Base-by-base conservation (phyloP, 2,113 vertebrate genomes). In the Gnathochromis pfefferi region DNA sequence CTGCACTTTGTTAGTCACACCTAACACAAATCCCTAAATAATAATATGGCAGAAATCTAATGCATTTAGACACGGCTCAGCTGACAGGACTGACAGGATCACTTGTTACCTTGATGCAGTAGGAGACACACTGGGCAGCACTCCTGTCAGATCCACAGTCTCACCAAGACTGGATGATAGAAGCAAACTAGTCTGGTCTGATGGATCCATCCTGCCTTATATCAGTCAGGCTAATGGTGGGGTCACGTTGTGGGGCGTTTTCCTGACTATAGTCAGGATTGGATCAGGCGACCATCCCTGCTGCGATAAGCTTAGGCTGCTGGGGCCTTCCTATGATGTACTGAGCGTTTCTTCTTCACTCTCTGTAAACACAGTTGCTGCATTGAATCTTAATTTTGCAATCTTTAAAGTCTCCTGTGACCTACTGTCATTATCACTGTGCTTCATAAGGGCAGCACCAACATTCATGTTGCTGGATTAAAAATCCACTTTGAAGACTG, bases 91-190 rank as follows among this genome's bases (percentile, higher is more conserved):
- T 63, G 58, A 19, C 28, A 11, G 28, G 3, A 0, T 63, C 58
- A 63, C 58, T 4, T 1, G 28, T 60, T 17, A 60, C 57, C 14
- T 0, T 3, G 14, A 31, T 28, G 23, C 54, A 57, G 54, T 0
- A 9, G 13, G 13, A 16, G 55, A 0, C 53, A 16, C 23, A 9
- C 55, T 58, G 7, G 7, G 23, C 0, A 1, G 1, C 55, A 51
- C 23, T 28, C 55, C 23, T 58, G 23, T 16, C 55, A 58, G 55
- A 58, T 5, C 23, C 55, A 51, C 45, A n/a, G n/a, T 11, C 51
- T 54, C 51, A 54, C 3, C n/a, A 12, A 23, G 19, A 12, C n/a
- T 21, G 19, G 53, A 12, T 0, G 53, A 12, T 7, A 7, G 53
- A 54, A 12, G 53, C n/a, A 55, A 23, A 54, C n/a, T 54, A 54